A percentile compares a stretch with the other conserved stretches of the same genome.
These are phyloP conservation scores for Cryptocephalus moraei DNA, from an alignment of 2,888 invertebrate genomes.

Conservation along the genomic window DNA sequence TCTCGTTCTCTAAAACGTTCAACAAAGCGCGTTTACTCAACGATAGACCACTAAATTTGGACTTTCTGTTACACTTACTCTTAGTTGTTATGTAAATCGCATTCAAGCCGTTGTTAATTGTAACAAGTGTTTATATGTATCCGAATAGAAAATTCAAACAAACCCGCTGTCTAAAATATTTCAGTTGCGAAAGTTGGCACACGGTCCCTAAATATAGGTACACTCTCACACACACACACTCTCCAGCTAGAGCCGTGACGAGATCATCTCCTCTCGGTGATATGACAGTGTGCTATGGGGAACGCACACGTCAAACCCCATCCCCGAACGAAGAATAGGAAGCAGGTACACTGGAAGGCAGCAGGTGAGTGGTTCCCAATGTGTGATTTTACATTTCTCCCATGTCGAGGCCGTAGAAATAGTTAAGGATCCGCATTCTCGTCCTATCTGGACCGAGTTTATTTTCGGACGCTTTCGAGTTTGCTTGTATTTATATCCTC, in stretches of 20 bases:
- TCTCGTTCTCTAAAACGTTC: too few relatives aligned
- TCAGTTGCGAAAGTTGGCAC: too few relatives aligned
- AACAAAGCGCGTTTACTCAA: too few relatives aligned
- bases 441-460: slow-evolving; percentile 3
- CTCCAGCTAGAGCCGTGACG: slow-evolving; percentile 24
- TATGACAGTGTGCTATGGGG: slow-evolving; percentile 46
- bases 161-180: too few relatives aligned
- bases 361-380: slow-evolving; percentile 52
- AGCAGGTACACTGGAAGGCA: slow-evolving; percentile 76
- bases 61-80: too few relatives aligned
- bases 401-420: background rate
- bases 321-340: slow-evolving; percentile 51
- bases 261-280: slow-evolving; percentile 17
- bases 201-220: background rate
- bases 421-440: background rate
- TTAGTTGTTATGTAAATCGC: too few relatives aligned
- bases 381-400: background rate
- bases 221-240: background rate
- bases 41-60: too few relatives aligned
- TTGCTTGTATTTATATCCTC: slow-evolving; percentile 19
- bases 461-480: slow-evolving; percentile 16
- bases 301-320: slow-evolving; percentile 53
- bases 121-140: too few relatives aligned
- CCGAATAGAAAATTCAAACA: too few relatives aligned
- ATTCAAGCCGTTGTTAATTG: too few relatives aligned